These are phyloP conservation scores for Pachycephus smyrnensis DNA, from an alignment of 2,888 invertebrate genomes.

Conservation along the genomic window DNA sequence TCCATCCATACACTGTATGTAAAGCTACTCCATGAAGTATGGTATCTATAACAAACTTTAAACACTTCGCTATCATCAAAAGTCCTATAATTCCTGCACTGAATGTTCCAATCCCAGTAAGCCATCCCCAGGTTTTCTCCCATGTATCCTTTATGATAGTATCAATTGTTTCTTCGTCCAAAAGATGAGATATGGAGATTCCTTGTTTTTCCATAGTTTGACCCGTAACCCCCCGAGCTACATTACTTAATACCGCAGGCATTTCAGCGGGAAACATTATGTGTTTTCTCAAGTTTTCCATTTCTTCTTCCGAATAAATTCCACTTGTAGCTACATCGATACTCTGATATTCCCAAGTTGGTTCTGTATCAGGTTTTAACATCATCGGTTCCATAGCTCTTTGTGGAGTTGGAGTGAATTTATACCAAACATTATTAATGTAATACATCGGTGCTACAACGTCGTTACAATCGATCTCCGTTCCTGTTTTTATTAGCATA, in stretches of 20 bases:
- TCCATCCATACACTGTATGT: constrained; percentile 20
- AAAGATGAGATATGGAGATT: constrained; percentile 14
- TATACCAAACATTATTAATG: constrained; percentile 32
- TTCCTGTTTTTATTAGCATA: constrained; percentile 30
- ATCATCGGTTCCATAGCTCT: constrained; percentile 12
- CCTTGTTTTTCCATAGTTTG: constrained; percentile 7
- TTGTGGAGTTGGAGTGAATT: constrained; percentile 9
- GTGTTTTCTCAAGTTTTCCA: constrained; percentile 22
- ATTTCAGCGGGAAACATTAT: constrained; percentile 27
- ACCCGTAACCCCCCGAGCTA: constrained; percentile 21
- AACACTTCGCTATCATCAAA: neutral
- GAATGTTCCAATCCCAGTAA: constrained; percentile 18
- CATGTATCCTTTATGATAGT: constrained; percentile 20
- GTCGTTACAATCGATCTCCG: constrained; percentile 31
- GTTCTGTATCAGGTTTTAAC: constrained; percentile 18
- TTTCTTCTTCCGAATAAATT: constrained; percentile 20
- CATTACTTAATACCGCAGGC: constrained; percentile 19
- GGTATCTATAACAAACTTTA: constrained; percentile 13
- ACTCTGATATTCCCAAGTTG: constrained; percentile 19
- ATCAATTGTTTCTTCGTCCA: constrained; percentile 25
- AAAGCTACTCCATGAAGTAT: constrained; percentile 16
- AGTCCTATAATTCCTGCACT: constrained; percentile 17
- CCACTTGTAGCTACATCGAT: constrained; percentile 20
- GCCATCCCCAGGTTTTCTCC: constrained; percentile 11
- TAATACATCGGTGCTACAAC: constrained; percentile 29